Conservation (phyloP, 2,113 vertebrate species). For the Meleagris gallopavo region DNA sequence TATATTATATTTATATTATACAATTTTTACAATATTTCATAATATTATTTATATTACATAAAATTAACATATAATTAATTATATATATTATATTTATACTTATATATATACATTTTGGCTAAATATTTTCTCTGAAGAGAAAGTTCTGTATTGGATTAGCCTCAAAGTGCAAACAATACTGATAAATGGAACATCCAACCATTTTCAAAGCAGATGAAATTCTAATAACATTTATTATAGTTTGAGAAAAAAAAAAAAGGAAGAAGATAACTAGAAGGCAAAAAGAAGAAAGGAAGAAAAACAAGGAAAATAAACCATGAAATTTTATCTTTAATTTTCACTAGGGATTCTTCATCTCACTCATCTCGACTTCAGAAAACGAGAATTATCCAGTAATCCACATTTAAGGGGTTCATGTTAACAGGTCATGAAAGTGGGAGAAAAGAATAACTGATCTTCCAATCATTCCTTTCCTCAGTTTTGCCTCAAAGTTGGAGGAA, state of each 20-base stretch:
- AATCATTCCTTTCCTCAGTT: no score
- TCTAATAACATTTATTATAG: not conserved
- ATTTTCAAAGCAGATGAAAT: not conserved
- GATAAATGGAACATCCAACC: not conserved
- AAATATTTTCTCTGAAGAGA: not conserved
- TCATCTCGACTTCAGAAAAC: not conserved
- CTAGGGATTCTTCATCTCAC: not conserved
- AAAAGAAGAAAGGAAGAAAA: fast-evolving
- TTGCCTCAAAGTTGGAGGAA: no score
- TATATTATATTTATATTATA: no score
- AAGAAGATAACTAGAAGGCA: no score
- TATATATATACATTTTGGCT: not conserved
- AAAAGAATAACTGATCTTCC: fast-evolving
- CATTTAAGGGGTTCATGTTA: not conserved
- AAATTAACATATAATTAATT: no score
- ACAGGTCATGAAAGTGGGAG: not conserved
- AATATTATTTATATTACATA: no score
- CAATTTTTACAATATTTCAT: no score
- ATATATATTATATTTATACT: no score
- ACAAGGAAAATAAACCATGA: not conserved
- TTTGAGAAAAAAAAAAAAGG: not conserved
- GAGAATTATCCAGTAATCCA: not conserved
- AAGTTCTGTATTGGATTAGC: not conserved
- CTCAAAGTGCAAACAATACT: not conserved
- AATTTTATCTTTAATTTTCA: not conserved